These are phyloP conservation scores for Porites evermanni DNA, from an alignment of 92 coral and sea anemone species.

Conservation along the genomic window DNA sequence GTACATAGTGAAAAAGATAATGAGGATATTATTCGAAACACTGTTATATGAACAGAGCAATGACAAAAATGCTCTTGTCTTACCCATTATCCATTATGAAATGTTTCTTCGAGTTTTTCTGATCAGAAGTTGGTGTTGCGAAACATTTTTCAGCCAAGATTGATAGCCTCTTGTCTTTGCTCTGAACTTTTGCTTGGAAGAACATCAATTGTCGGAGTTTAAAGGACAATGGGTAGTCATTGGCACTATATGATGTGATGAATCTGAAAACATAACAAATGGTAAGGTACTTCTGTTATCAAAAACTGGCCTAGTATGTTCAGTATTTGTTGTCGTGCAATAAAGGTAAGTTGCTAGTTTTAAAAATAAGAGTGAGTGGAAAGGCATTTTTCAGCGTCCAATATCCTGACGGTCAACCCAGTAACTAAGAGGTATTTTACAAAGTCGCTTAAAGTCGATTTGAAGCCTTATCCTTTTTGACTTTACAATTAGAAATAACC, in stretches of 20 bases:
- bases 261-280: not conserved
- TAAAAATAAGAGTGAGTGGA: too few species aligned
- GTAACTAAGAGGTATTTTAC: too few species aligned
- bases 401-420: too few species aligned
- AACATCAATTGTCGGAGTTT: slow-evolving; percentile 27
- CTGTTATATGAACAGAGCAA: not conserved
- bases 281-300: not conserved
- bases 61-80: not conserved
- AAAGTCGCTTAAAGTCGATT: too few species aligned
- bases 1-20: too few species aligned
- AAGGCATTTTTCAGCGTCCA: too few species aligned
- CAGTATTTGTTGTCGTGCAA: too few species aligned
- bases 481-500: too few species aligned
- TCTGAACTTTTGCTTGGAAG: slow-evolving; percentile 1
- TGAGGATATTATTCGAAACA: too few species aligned
- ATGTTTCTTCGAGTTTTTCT: not conserved
- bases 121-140: slow-evolving; percentile 22
- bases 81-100: not conserved
- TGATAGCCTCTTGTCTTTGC: slow-evolving; percentile 18
- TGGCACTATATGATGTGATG: not conserved
- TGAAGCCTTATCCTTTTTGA: too few species aligned
- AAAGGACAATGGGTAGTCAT: slow-evolving; percentile 11
- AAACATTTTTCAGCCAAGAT: slow-evolving; percentile 12
- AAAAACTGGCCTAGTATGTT: too few species aligned
- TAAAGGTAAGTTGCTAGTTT: too few species aligned